Evolutionary conservation across 1,140 invertebrate species (phyloP).

Genomic region (Caenorhabditis briggsae): DNA sequence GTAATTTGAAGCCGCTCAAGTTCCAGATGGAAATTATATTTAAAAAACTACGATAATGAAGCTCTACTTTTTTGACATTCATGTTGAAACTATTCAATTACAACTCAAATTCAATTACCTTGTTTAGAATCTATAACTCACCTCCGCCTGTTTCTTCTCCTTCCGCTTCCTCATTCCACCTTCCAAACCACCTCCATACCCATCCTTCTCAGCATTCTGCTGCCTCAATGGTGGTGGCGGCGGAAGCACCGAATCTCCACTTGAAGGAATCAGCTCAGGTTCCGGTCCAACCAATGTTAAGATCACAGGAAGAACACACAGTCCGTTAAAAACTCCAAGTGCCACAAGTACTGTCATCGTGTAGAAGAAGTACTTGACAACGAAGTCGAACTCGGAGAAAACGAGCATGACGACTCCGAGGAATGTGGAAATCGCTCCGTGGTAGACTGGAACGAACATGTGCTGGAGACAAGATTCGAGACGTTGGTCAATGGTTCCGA

Average conservation of each 20-base stretch:
- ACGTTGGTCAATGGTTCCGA: constrained; percentile 86
- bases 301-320: constrained; percentile 91
- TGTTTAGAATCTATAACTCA: background rate
- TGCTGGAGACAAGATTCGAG: constrained; percentile 86
- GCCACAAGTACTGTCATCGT: constrained; percentile 86
- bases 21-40: too few species aligned
- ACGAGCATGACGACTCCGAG: constrained; percentile 87
- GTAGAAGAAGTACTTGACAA: constrained; percentile 90
- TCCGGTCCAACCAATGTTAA: constrained; percentile 89
- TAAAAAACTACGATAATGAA: too few species aligned
- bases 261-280: constrained; percentile 81
- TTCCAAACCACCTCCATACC: background rate
- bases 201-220: constrained; percentile 51
- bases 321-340: constrained; percentile 89
- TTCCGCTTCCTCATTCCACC: constrained; percentile 31
- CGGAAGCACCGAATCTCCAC: constrained; percentile 11
- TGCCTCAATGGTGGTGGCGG: constrained; percentile 56
- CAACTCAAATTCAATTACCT: too few species aligned
- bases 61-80: too few species aligned
- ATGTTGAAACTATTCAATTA: too few species aligned
- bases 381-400: constrained; percentile 95
- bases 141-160: constrained; percentile 29
- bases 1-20: too few species aligned
- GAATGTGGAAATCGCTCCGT: constrained; percentile 87
- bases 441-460: constrained; percentile 85